phyloP scores from a whole-genome alignment of 2,113 vertebrate species.

The Castor canadensis region DNA sequence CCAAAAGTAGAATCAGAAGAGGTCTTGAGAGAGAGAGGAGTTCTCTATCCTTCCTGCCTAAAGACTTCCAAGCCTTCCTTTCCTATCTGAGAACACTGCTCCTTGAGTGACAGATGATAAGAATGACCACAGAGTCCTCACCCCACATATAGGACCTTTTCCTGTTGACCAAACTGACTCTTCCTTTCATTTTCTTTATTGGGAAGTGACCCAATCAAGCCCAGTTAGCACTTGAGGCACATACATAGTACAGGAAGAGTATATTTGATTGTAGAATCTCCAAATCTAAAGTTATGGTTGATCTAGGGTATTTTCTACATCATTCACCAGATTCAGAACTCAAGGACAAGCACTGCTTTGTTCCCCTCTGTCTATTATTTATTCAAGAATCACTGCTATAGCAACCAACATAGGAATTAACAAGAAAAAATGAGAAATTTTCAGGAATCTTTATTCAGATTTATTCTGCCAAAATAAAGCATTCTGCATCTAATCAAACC shows the following conservation, averaged over 20 bases:
- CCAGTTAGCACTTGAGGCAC: background rate
- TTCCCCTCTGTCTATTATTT: background rate
- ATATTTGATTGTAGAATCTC: background rate
- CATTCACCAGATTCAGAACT: rapidly evolving
- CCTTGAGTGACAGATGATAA: background rate
- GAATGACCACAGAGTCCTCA: background rate
- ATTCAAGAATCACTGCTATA: background rate
- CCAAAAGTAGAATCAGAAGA: background rate
- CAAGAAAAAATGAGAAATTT: background rate
- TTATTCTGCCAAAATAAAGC: background rate
- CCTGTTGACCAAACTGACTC: background rate
- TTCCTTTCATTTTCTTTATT: background rate
- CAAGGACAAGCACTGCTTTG: background rate
- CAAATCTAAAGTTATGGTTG: background rate
- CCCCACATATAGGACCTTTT: background rate
- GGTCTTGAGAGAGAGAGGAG: background rate
- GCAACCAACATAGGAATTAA: background rate
- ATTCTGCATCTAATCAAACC: background rate
- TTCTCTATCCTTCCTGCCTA: background rate
- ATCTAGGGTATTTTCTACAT: background rate
- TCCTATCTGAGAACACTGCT: background rate
- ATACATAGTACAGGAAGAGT: background rate
- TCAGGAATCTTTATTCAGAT: background rate
- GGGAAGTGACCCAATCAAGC: background rate
- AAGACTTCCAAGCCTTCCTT: background rate